Conservation (phyloP, 2,888 invertebrate genomes). For the Ctenicera cuprea region DNA sequence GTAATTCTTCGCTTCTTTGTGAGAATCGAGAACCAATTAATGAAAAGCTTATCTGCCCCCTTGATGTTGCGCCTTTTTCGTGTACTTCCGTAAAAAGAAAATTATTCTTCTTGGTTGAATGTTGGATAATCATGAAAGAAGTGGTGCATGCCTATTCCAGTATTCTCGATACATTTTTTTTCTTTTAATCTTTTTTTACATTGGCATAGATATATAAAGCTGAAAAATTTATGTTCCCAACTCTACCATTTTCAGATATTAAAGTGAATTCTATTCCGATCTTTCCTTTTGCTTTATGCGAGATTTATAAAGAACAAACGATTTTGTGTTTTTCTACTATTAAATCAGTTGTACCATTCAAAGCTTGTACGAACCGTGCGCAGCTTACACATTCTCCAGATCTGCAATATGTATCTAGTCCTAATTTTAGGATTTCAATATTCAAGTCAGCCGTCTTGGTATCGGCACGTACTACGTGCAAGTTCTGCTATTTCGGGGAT, state of each 20-base stretch:
- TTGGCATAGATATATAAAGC: too few species aligned
- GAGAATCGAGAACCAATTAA: constrained; percentile 23
- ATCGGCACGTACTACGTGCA: constrained; percentile 54
- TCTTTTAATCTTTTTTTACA: too few species aligned
- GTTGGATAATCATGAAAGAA: not conserved
- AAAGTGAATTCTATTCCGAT: too few species aligned
- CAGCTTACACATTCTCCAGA: constrained; percentile 16
- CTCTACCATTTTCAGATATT: too few species aligned
- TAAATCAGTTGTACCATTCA: not conserved
- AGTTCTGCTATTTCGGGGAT: constrained; percentile 52
- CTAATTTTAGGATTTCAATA: constrained; percentile 52
- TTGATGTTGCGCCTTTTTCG: constrained; percentile 17
- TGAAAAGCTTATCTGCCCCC: constrained; percentile 11
- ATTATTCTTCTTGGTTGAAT: constrained; percentile 17
- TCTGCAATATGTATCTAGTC: constrained; percentile 46
- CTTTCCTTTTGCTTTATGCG: not conserved
- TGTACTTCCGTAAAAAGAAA: constrained; percentile 6
- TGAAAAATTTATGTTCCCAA: too few species aligned
- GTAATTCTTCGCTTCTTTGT: constrained; percentile 9
- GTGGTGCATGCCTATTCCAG: not conserved
- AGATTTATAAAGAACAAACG: not conserved
- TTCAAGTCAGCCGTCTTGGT: constrained; percentile 50
- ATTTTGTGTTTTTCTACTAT: not conserved
- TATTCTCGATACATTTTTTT: too few species aligned
- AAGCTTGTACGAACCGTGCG: not conserved